Conservation (phyloP, 2,797 vertebrate species). For the Valencia hispanica region DNA sequence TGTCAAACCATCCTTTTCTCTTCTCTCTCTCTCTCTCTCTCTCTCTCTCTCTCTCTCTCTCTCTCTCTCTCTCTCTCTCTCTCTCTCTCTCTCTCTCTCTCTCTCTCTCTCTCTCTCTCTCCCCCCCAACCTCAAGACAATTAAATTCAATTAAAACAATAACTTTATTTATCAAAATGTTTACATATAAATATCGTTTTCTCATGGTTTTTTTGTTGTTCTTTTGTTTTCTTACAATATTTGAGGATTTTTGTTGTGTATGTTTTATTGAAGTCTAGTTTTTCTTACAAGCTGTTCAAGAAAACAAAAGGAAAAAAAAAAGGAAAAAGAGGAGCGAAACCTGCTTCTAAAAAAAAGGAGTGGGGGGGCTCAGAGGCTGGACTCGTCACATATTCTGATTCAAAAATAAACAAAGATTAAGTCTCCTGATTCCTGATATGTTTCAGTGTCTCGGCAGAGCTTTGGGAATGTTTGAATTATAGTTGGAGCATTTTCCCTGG, state of each 20-base stretch:
- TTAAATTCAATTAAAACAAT: conserved; percentile 82
- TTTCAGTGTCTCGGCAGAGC: conserved; percentile 76
- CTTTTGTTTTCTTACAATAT: conserved; percentile 82
- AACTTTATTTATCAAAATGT: conserved; percentile 99
- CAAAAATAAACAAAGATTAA: conserved; percentile 72
- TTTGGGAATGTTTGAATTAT: conserved; percentile 82
- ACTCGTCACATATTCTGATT: conserved; percentile 75
- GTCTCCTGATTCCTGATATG: conserved; percentile 81
- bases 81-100: too few relatives aligned
- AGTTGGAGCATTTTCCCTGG: conserved; percentile 65
- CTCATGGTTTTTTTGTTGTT: conserved; percentile 67
- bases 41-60: too few relatives aligned
- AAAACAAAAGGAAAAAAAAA: conserved; percentile 27
- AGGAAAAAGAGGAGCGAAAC: conserved; percentile 26
- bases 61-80: too few relatives aligned
- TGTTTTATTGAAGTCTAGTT: conserved; percentile 55
- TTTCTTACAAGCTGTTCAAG: conserved; percentile 64
- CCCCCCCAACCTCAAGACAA: conserved; percentile 46
- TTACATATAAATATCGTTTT: conserved; percentile 99
- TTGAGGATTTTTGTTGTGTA: conserved; percentile 84
- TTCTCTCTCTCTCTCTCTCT: too few relatives aligned
- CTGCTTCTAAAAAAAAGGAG: conserved; percentile 52
- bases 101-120: too few relatives aligned
- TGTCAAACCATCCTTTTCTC: conserved; percentile 25
- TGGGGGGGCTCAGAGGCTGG: conserved; percentile 64